Conservation (phyloP, 2,888 invertebrate species). For the Pristionchus maxplancki region DNA sequence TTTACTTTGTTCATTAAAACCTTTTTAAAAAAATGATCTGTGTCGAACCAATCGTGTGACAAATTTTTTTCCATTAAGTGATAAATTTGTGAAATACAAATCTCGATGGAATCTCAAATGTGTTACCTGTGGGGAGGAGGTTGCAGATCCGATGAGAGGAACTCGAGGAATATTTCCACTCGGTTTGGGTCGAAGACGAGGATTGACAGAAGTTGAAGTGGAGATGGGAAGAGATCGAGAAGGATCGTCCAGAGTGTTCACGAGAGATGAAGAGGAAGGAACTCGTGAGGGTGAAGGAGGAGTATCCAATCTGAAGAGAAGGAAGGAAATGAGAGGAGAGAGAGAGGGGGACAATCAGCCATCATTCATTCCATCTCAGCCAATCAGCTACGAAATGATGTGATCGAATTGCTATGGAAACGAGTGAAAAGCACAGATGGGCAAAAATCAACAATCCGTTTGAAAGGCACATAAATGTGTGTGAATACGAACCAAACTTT, state of each 20-base stretch:
- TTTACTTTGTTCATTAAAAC: neutral
- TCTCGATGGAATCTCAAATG: neutral
- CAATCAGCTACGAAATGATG: neutral
- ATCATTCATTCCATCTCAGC: neutral
- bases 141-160: conserved; percentile 32
- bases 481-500: neutral
- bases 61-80: no score
- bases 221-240: conserved; percentile 45
- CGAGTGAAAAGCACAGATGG: neutral
- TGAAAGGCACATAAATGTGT: neutral
- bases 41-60: neutral
- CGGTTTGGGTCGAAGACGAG: conserved; percentile 75
- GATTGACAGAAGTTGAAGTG: conserved; percentile 74
- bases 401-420: neutral
- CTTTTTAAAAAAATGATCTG: neutral
- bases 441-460: neutral
- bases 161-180: conserved; percentile 65
- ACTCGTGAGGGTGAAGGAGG: neutral
- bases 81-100: no score
- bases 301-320: conserved; percentile 23
- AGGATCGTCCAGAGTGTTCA: conserved; percentile 14
- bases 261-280: conserved; percentile 29
- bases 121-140: conserved; percentile 33
- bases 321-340: neutral
- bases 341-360: neutral